Evolutionary conservation across 2,888 invertebrate genomes (phyloP).

Genomic region (Thereva nobilitata): DNA sequence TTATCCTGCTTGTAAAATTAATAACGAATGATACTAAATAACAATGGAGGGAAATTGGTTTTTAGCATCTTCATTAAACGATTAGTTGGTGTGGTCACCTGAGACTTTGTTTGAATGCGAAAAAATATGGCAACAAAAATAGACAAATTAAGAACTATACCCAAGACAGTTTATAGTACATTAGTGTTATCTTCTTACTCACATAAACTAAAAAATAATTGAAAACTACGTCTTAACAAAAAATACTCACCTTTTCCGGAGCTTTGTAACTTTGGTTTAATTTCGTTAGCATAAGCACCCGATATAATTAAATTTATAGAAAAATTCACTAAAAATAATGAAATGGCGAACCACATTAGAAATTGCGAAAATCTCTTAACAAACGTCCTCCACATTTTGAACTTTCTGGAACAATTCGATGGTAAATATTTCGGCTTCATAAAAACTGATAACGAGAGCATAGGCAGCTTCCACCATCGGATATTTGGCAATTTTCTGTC

Average conservation of each 20-base stretch:
- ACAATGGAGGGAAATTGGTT: too few relatives aligned
- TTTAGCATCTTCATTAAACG: too few relatives aligned
- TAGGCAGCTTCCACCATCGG: not conserved
- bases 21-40: too few relatives aligned
- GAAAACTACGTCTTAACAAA: conserved; percentile 4
- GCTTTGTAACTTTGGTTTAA: conserved; percentile 25
- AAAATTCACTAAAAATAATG: conserved; percentile 34
- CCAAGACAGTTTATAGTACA: not conserved
- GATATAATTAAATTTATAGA: conserved; percentile 29
- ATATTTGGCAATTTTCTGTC: not conserved
- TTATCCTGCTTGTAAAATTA: too few relatives aligned
- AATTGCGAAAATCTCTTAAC: conserved; percentile 18
- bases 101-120: too few relatives aligned
- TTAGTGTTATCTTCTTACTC: not conserved
- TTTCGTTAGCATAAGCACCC: conserved; percentile 26
- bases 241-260: conserved; percentile 30
- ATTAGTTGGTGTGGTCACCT: too few relatives aligned
- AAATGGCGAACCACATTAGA: conserved; percentile 26
- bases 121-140: too few relatives aligned
- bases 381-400: conserved; percentile 27
- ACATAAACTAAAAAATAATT: not conserved
- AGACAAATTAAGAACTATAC: too few relatives aligned
- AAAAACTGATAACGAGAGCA: not conserved
- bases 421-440: not conserved
- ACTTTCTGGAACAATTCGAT: conserved; percentile 25